phyloP scores from a whole-genome alignment of 1,140 invertebrate genomes.

The Trachymyrmex septentrionalis region DNA sequence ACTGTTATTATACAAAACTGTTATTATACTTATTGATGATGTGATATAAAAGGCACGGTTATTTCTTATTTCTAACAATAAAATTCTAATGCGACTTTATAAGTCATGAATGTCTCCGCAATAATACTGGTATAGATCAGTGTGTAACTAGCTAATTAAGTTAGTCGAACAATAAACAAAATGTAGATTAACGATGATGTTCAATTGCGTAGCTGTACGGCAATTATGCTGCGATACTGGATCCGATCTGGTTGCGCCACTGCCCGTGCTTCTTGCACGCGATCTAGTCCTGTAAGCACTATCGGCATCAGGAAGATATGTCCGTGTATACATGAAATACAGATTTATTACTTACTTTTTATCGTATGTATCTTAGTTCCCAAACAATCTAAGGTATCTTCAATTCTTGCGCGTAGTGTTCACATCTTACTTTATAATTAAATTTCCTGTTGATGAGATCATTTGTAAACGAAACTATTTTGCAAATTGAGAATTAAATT shows the following conservation, averaged over 20 bases:
- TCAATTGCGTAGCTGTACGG: neutral
- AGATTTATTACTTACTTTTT: constrained; percentile 64
- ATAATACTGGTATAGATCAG: constrained; percentile 27
- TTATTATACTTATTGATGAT: neutral
- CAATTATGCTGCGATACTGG: neutral
- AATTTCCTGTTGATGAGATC: neutral
- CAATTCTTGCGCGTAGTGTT: neutral
- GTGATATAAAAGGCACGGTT: neutral
- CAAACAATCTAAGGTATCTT: neutral
- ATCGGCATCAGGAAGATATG: constrained; percentile 49
- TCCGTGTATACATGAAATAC: constrained; percentile 69
- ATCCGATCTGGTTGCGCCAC: constrained; percentile 66
- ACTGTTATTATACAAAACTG: constrained; percentile 6
- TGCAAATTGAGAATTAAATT: constrained; percentile 5
- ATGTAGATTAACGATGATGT: neutral
- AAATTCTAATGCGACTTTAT: neutral
- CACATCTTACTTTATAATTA: neutral
- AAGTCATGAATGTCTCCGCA: constrained; percentile 32
- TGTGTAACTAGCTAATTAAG: constrained; percentile 13
- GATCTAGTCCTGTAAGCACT: constrained; percentile 68
- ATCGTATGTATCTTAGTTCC: constrained; percentile 28
- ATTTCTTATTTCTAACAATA: neutral
- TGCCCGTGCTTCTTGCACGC: constrained; percentile 63
- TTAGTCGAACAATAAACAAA: constrained; percentile 15
- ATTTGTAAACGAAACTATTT: constrained; percentile 9